These are phyloP conservation scores for Metaphire vulgaris DNA, from an alignment of 1,140 invertebrate genomes.

Conservation along the genomic window DNA sequence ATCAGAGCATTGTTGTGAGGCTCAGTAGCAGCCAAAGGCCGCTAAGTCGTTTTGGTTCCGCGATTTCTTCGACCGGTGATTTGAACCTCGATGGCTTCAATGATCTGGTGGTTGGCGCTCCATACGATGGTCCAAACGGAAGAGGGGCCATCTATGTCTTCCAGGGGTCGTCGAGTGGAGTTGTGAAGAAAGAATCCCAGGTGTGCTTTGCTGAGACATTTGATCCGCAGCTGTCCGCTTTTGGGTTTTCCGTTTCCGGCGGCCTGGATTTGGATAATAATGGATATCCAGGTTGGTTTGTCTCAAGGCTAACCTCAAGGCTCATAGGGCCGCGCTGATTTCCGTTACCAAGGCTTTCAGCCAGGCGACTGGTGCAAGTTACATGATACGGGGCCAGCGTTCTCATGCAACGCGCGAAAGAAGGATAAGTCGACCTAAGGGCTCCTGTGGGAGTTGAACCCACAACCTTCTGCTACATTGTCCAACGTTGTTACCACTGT, in stretches of 20 bases:
- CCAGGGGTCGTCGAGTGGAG: neutral
- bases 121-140: neutral
- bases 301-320: too few relatives aligned
- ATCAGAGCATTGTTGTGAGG: neutral
- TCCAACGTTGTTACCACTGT: too few relatives aligned
- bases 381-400: too few relatives aligned
- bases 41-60: neutral
- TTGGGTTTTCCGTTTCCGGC: neutral
- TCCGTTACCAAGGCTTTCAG: too few relatives aligned
- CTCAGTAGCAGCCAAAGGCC: neutral
- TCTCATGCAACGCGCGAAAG: too few relatives aligned
- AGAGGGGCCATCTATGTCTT: neutral
- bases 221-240: neutral
- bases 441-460: too few relatives aligned
- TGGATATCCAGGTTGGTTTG: neutral
- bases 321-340: too few relatives aligned
- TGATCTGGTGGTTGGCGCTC: neutral
- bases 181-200: neutral
- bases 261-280: neutral
- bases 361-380: too few relatives aligned
- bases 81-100: neutral
- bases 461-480: too few relatives aligned
- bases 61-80: neutral
- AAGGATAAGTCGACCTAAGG: too few relatives aligned
- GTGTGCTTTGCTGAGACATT: neutral